Conservation (phyloP, 2,888 invertebrate genomes). For the Stramonita haemastoma region DNA sequence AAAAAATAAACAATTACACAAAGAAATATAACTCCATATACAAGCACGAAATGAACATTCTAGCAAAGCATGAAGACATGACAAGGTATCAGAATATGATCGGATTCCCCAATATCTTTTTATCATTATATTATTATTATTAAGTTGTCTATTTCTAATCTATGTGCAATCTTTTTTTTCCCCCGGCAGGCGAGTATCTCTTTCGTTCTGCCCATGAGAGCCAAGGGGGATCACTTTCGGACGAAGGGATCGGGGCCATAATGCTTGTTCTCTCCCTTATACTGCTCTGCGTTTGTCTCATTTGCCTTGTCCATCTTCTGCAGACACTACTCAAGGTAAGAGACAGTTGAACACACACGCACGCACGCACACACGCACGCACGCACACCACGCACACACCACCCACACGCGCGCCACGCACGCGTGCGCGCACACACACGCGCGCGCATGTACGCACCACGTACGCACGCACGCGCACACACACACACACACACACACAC, state of each 20-base stretch:
- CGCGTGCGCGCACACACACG: neutral
- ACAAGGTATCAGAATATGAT: too few species aligned
- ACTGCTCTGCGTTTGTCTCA: neutral
- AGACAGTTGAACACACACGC: neutral
- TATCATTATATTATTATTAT: too few species aligned
- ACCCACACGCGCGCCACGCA: too few species aligned
- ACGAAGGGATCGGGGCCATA: neutral
- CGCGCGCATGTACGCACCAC: neutral
- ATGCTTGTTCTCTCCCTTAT: neutral
- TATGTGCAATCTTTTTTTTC: neutral
- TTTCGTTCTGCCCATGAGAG: neutral
- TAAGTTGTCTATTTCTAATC: neutral
- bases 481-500: too few species aligned
- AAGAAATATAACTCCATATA: neutral
- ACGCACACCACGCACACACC: too few species aligned
- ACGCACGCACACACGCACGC: neutral
- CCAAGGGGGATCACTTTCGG: neutral
- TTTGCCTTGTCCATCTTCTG: neutral
- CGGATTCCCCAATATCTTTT: too few species aligned
- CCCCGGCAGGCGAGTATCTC: neutral
- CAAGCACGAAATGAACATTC: neutral
- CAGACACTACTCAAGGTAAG: neutral
- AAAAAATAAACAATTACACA: neutral
- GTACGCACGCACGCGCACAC: too few species aligned
- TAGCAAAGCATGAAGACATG: too few species aligned